phyloP scores from a whole-genome alignment of 2,888 invertebrate species.

The Stictocephala bisonia region DNA sequence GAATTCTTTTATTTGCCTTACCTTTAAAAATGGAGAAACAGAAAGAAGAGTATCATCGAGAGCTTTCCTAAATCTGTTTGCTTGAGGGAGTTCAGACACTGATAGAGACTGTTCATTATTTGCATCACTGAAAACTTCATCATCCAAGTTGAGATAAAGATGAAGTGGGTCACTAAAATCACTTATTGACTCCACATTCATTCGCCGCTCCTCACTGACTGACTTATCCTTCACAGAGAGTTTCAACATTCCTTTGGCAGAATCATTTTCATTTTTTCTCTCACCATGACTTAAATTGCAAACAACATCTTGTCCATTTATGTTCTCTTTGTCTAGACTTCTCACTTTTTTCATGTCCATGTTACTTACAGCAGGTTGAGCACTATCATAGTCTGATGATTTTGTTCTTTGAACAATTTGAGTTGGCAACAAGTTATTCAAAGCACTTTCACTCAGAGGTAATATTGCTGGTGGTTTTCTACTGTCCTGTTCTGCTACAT shows the following conservation, averaged over 20 bases:
- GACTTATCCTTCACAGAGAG: slow-evolving; percentile 51
- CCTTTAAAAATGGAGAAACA: slow-evolving; percentile 85
- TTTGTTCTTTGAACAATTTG: neutral
- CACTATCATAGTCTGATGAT: neutral
- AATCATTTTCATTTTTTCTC: slow-evolving; percentile 24
- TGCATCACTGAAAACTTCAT: slow-evolving; percentile 64
- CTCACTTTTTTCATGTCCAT: neutral
- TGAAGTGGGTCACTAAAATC: slow-evolving; percentile 89
- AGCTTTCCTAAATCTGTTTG: slow-evolving; percentile 79
- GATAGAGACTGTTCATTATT: slow-evolving; percentile 63
- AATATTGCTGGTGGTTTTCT: neutral
- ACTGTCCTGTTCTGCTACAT: neutral
- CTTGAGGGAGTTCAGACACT: slow-evolving; percentile 71
- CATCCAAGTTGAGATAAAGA: slow-evolving; percentile 67
- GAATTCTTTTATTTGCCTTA: slow-evolving; percentile 19
- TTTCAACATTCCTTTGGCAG: slow-evolving; percentile 38
- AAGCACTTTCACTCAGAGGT: slow-evolving; percentile 3
- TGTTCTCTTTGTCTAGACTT: slow-evolving; percentile 25
- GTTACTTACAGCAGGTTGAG: neutral
- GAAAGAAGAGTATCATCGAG: slow-evolving; percentile 80
- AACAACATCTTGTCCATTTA: neutral
- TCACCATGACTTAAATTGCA: neutral
- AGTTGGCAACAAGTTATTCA: neutral
- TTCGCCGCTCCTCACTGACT: slow-evolving; percentile 58
- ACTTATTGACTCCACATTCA: slow-evolving; percentile 70